Conservation (phyloP, 2,888 invertebrate species). For the Apantesis nais region DNA sequence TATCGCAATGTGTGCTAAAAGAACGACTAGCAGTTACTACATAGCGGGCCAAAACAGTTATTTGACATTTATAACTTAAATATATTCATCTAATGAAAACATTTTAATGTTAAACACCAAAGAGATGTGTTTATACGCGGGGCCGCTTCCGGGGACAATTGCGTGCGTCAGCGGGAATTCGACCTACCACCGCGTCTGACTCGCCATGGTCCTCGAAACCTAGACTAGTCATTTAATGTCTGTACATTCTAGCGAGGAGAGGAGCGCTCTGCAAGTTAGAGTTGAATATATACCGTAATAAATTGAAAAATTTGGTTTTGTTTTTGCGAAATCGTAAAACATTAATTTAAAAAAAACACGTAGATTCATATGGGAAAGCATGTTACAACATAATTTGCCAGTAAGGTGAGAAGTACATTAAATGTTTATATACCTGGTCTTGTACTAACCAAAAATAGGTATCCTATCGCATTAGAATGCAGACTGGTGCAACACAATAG, state of each 20-base stretch:
- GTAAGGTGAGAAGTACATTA: not conserved
- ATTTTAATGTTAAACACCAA: not conserved
- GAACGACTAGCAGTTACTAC: too few relatives aligned
- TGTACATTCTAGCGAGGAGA: conserved; percentile 17
- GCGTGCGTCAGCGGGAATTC: conserved; percentile 66
- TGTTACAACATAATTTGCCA: too few relatives aligned
- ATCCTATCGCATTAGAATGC: not conserved
- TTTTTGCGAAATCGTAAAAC: conserved; percentile 8
- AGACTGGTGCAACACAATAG: not conserved
- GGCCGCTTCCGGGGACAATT: conserved; percentile 54
- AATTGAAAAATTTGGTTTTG: conserved; percentile 13
- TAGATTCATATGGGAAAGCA: not conserved
- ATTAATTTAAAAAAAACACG: conserved; percentile 3
- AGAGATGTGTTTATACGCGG: conserved; percentile 34
- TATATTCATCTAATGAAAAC: not conserved
- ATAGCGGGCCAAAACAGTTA: not conserved
- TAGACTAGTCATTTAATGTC: conserved; percentile 35
- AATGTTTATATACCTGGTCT: not conserved
- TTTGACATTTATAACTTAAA: not conserved
- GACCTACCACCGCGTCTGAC: conserved; percentile 50
- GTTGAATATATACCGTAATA: conserved; percentile 16
- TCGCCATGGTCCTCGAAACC: conserved; percentile 56
- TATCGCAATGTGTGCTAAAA: not conserved
- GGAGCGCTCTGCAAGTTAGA: conserved; percentile 31
- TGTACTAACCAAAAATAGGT: not conserved